A percentile compares a stretch with the other conserved stretches of the same genome.
phyloP scores from a whole-genome alignment of 2,888 invertebrate genomes.

The Xanthia togata region DNA sequence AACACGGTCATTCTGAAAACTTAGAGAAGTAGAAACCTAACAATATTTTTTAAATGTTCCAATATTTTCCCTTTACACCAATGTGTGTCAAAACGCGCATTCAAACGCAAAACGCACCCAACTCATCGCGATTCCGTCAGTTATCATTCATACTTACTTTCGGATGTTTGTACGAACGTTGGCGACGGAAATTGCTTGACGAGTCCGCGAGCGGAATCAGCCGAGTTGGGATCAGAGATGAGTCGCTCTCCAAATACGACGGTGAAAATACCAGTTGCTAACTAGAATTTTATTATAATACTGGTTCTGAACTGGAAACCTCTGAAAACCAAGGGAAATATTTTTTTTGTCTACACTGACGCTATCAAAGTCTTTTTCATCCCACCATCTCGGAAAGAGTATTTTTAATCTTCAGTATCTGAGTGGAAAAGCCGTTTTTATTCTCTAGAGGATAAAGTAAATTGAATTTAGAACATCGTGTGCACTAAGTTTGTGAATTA shows the following conservation, averaged over 20 bases:
- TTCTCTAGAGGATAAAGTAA: too few species aligned
- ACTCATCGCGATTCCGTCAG: neutral
- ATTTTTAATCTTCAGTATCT: too few species aligned
- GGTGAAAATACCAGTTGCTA: conserved; percentile 38
- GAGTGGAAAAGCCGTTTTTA: too few species aligned
- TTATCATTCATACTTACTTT: conserved; percentile 34
- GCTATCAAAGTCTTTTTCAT: neutral
- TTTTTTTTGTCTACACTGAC: neutral
- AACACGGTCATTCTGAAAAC: neutral
- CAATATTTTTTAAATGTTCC: neutral
- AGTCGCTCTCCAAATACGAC: conserved; percentile 60
- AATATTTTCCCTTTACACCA: neutral
- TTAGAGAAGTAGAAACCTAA: too few species aligned
- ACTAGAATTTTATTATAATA: conserved; percentile 28
- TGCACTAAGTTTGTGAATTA: too few species aligned
- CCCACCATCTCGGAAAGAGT: too few species aligned
- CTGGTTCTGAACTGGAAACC: neutral
- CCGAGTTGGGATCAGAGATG: conserved; percentile 65
- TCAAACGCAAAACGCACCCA: conserved; percentile 14
- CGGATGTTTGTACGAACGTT: conserved; percentile 30
- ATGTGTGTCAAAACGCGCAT: conserved; percentile 26
- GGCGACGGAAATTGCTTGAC: conserved; percentile 79
- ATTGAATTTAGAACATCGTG: too few species aligned
- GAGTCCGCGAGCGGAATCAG: conserved; percentile 75
- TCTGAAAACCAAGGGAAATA: neutral